Base-by-base conservation (phyloP, 2,113 vertebrate genomes). In the Actenoides hombroni region DNA sequence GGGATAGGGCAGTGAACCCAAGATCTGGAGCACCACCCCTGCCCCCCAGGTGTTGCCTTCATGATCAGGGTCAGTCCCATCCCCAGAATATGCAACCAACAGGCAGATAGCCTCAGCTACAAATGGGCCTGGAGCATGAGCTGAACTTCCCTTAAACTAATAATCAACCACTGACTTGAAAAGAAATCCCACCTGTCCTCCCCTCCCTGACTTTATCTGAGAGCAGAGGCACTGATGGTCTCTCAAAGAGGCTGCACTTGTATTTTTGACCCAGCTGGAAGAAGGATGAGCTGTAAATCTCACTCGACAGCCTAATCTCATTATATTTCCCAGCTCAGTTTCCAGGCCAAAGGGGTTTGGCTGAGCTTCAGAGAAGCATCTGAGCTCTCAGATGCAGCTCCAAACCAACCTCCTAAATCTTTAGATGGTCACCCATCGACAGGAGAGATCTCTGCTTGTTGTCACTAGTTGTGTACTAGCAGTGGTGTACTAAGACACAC, bases 291-390 rank as follows among this genome's bases (percentile, higher is more conserved):
- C 91, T 31, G 2, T 94, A 96, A 96, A 97, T 97, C 83, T 92
- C 88, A 44, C 77, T 91, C 18, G 40, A 80, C 90, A 94, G 83
- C 74, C 91, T 95, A 97, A 96, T 95, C 92, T 94, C 74, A 65
- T 96, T 94, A 76, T 79, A 87, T 94, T 95, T 94, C 88, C 94
- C 81, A 86, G 80, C 86, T 86, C 40, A 0, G 49, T 96, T 96
- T 95, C 88, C 91, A 93, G 88, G 92, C 88, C 95, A 96, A 87
- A 91, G 83, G 74, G 91, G 81, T 94, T 94, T 97, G 96, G 95
- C 96, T 95, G 61, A 51, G 83, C 94, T 96, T 97, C 96, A 97
- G 95, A 96, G 96, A 85, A 94, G 69, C 31, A 65, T 96, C 77
- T 95, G 88, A 96, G 65, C 31, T 70, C 88, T 97, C 81, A 96